These are phyloP conservation scores for Idaea aversata DNA, from an alignment of 2,888 invertebrate genomes.

Conservation along the genomic window DNA sequence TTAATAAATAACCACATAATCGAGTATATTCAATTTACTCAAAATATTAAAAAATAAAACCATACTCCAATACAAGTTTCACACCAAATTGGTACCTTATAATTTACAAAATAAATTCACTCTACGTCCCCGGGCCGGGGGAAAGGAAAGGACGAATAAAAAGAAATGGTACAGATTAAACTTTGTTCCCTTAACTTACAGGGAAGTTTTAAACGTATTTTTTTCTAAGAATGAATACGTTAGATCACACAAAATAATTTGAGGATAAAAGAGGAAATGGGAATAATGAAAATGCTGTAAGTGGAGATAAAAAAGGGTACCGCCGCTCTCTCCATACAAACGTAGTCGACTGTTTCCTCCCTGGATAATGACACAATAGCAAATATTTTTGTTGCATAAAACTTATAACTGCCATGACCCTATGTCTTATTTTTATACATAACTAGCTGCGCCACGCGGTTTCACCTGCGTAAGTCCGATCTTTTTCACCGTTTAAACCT, in stretches of 20 bases:
- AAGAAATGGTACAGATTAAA: slow-evolving; percentile 28
- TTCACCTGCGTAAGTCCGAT: too few relatives aligned
- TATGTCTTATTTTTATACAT: too few relatives aligned
- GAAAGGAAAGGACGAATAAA: slow-evolving; percentile 17
- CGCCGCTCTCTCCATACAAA: too few relatives aligned
- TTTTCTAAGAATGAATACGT: not conserved
- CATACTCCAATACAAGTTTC: slow-evolving; percentile 19
- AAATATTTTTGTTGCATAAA: too few relatives aligned
- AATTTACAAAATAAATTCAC: slow-evolving; percentile 29
- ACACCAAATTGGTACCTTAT: slow-evolving; percentile 26
- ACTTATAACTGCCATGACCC: too few relatives aligned
- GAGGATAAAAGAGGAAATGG: not conserved
- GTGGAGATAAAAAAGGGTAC: not conserved
- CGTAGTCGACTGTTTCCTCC: too few relatives aligned
- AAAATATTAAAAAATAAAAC: slow-evolving; percentile 11
- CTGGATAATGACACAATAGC: too few relatives aligned
- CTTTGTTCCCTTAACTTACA: slow-evolving; percentile 21
- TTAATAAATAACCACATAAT: not conserved
- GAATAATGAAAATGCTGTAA: not conserved
- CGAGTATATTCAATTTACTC: not conserved
- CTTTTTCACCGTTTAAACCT: too few relatives aligned
- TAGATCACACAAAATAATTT: not conserved
- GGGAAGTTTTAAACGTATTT: slow-evolving; percentile 6
- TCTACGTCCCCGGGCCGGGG: slow-evolving; percentile 17
- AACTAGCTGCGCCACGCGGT: too few relatives aligned